phyloP scores from a whole-genome alignment of 2,888 invertebrate genomes.

The Lissocephala sabroskyi region DNA sequence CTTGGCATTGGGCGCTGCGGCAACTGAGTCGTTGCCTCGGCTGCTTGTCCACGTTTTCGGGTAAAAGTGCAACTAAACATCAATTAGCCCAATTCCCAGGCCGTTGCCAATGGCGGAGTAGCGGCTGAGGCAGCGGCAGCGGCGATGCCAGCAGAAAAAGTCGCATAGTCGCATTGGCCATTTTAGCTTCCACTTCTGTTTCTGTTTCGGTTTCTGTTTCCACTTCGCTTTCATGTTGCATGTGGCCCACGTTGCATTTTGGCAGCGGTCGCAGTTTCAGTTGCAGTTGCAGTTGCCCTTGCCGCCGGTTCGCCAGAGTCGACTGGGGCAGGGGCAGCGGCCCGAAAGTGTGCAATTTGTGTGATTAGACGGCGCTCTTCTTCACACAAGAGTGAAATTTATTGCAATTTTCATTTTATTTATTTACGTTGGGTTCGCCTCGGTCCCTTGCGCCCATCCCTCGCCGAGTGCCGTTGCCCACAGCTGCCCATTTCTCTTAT shows the following conservation, averaged over 20 bases:
- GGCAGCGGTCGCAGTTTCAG: conserved; percentile 34
- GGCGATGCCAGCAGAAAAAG: too few relatives aligned
- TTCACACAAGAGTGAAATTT: conserved; percentile 59
- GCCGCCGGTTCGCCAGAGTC: background rate
- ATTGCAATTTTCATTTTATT: conserved; percentile 59
- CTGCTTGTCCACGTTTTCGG: conserved; percentile 60
- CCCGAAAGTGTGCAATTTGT: conserved; percentile 26
- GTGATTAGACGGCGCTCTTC: conserved; percentile 54
- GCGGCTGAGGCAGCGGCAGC: conserved; percentile 3
- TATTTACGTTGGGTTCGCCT: conserved; percentile 28
- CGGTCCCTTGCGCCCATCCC: background rate
- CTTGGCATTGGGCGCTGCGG: conserved; percentile 17
- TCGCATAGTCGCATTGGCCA: conserved; percentile 11
- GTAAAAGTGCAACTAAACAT: conserved; percentile 71
- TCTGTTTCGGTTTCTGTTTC: conserved; percentile 22
- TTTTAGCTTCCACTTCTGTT: conserved; percentile 24
- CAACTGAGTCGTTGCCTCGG: conserved; percentile 7
- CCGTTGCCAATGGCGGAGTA: conserved; percentile 31
- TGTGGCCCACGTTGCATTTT: conserved; percentile 55
- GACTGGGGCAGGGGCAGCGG: background rate
- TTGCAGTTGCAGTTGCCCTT: conserved; percentile 17
- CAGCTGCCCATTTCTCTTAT: conserved; percentile 34
- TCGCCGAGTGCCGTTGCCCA: too few relatives aligned
- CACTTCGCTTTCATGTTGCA: conserved; percentile 40
- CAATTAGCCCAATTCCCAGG: conserved; percentile 72